Evolutionary conservation across 1,140 invertebrate genomes (phyloP), one percentile per base, ranked within the genome.

Genomic region (Drosophila tsacasi): DNA sequence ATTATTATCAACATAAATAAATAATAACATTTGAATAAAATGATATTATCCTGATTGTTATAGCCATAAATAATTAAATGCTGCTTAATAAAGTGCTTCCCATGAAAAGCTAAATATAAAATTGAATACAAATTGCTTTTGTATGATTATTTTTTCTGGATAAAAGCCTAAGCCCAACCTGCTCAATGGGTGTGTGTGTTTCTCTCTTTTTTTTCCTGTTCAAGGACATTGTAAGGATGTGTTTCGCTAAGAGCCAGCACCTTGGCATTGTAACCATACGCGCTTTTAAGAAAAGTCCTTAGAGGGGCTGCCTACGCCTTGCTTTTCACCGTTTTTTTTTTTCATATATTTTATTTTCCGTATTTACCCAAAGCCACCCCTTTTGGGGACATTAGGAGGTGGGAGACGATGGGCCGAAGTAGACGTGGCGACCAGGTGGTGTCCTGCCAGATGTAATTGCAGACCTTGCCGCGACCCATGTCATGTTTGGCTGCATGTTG

Each of bases 381-480:
- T 15, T 55, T 37, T 17, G 12, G 59, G 42, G 39, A 37, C 63
- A 35, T 35, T 44, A 25, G 57, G 63, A 40, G 0, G 35, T 1
- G 32, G 12, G 12, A 13, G 32, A 5, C 7, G 12, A 4, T 1
- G 9, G 30, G 30, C 27, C 0, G 27, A 1, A 2, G 27, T 0
- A 32, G 30, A 0, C 0, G 9, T 8, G 50, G 50, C 21, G 0
- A 37, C 32, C 52, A 55, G 52, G 19, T 37, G 52, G 19, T 9
- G 19, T 40, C 46, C 59, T 62, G 55, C 27, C 15, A 19, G 25
- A 27, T 63, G 57, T 63, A 65, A 64, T 66, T 63, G 63, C 39
- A 63, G 17, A 64, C 27, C 58, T 27, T 3, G 23, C 7, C 35
- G 32, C 35, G 47, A 32, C 67, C 49, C 39, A 27, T 40, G 69